Percentiles rank a stretch among this genome's conserved stretches.
Conservation (phyloP, 2,797 vertebrate species). For the Phoxinus dragarum region DNA sequence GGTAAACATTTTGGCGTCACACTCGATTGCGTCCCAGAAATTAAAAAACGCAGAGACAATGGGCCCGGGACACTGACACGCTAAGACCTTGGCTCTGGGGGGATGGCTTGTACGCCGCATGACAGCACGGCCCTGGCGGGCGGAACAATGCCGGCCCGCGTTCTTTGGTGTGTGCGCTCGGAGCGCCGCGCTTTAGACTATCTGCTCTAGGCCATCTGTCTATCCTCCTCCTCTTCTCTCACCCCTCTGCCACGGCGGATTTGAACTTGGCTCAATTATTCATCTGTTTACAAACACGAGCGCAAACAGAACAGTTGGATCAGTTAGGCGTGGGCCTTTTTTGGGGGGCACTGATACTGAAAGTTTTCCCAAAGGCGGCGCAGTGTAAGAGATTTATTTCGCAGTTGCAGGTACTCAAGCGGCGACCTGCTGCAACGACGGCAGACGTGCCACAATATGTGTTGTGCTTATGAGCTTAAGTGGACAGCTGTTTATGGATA, state of each 20-base stretch:
- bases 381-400: constrained; percentile 51
- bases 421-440: constrained; percentile 32
- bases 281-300: constrained; percentile 90
- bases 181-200: constrained; percentile 83
- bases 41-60: constrained; percentile 81
- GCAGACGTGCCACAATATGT: constrained; percentile 49
- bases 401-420: constrained; percentile 44
- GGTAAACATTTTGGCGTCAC: constrained; percentile 85
- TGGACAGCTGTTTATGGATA: constrained; percentile 41
- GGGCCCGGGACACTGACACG: constrained; percentile 75
- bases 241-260: constrained; percentile 74
- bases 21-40: constrained; percentile 83
- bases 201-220: constrained; percentile 97
- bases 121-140: constrained; percentile 88
- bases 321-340: constrained; percentile 47
- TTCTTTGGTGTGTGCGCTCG: constrained; percentile 75
- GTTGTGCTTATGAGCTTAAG: constrained; percentile 39
- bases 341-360: constrained; percentile 46
- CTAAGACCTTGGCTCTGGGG: constrained; percentile 82
- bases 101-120: constrained; percentile 88
- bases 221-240: constrained; percentile 75
- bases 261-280: constrained; percentile 87
- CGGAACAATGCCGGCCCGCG: constrained; percentile 89
- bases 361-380: constrained; percentile 45
- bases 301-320: constrained; percentile 64